These are phyloP conservation scores for Triplophysa dalaica DNA, from an alignment of 2,113 vertebrate species.

Conservation along the genomic window DNA sequence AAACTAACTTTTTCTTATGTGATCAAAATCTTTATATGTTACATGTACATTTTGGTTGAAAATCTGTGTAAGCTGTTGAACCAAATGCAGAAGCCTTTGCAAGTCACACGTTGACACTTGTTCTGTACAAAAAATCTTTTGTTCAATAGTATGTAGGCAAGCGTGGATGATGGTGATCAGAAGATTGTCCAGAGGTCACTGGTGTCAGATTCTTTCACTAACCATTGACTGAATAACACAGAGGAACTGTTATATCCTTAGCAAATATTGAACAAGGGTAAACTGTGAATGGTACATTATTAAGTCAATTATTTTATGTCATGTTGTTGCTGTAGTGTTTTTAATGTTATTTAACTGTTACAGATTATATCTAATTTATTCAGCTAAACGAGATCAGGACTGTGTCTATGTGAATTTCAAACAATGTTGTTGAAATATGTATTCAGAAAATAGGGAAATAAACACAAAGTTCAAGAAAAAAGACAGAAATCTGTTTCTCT, in stretches of 20 bases:
- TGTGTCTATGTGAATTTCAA: slow-evolving; percentile 61
- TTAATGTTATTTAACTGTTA: slow-evolving; percentile 67
- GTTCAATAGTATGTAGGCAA: slow-evolving; percentile 19
- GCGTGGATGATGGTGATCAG: slow-evolving; percentile 8
- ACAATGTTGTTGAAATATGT: slow-evolving; percentile 56
- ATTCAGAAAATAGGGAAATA: slow-evolving; percentile 26
- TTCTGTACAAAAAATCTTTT: slow-evolving; percentile 27
- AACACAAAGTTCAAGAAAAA: slow-evolving; percentile 36
- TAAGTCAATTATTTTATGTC: slow-evolving; percentile 46
- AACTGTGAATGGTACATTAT: slow-evolving; percentile 37
- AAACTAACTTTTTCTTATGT: slow-evolving; percentile 30
- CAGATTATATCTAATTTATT: slow-evolving; percentile 83
- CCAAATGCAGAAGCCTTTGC: slow-evolving; percentile 30
- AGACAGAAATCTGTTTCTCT: not conserved
- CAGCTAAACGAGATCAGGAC: slow-evolving; percentile 56
- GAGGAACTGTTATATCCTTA: slow-evolving; percentile 44
- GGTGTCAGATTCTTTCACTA: slow-evolving; percentile 24
- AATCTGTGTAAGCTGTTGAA: not conserved
- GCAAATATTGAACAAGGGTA: slow-evolving; percentile 24
- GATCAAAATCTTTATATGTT: slow-evolving; percentile 36
- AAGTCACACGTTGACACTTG: slow-evolving; percentile 33
- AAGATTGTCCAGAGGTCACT: slow-evolving; percentile 16
- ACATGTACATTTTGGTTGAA: slow-evolving; percentile 4
- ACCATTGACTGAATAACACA: slow-evolving; percentile 40
- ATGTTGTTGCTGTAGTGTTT: slow-evolving; percentile 53